These are phyloP conservation scores for Hecatera dysodea DNA, from an alignment of 2,888 invertebrate species.

Conservation along the genomic window DNA sequence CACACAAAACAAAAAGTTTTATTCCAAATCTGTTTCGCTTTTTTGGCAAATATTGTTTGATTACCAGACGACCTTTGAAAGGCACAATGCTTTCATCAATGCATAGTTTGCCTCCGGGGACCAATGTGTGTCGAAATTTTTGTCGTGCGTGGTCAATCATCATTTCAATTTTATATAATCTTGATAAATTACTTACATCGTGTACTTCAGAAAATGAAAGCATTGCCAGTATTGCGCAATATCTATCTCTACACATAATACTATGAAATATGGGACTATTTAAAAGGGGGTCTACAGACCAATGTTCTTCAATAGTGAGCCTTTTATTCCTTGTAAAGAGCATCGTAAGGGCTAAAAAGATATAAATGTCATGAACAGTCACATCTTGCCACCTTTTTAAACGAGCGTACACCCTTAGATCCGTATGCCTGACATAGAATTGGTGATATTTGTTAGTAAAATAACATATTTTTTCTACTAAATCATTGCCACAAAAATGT, in stretches of 20 bases:
- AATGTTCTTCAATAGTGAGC: slow-evolving; percentile 58
- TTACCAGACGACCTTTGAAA: slow-evolving; percentile 58
- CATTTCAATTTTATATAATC: slow-evolving; percentile 9
- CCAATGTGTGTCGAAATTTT: slow-evolving; percentile 50
- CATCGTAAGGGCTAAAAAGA: slow-evolving; percentile 56
- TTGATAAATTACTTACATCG: no score
- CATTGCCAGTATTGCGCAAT: slow-evolving; percentile 44
- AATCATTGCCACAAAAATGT: slow-evolving; percentile 51
- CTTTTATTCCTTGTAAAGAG: slow-evolving; percentile 56
- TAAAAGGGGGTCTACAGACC: slow-evolving; percentile 49
- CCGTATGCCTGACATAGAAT: slow-evolving; percentile 43
- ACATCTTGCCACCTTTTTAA: slow-evolving; percentile 49
- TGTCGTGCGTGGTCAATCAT: slow-evolving; percentile 55
- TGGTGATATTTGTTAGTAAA: slow-evolving; percentile 54
- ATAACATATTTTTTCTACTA: slow-evolving; percentile 49
- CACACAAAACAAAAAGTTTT: slow-evolving; percentile 62
- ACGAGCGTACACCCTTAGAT: slow-evolving; percentile 48
- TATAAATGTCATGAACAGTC: slow-evolving; percentile 49
- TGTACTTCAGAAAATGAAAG: slow-evolving; percentile 37
- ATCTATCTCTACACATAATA: slow-evolving; percentile 43
- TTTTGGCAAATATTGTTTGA: slow-evolving; percentile 63
- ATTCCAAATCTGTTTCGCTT: slow-evolving; percentile 62
- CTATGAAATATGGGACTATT: slow-evolving; percentile 44
- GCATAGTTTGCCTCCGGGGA: slow-evolving; percentile 55
- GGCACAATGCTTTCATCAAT: slow-evolving; percentile 64